phyloP scores from a whole-genome alignment of 2,888 invertebrate species.

The Conops quadrifasciatus region DNA sequence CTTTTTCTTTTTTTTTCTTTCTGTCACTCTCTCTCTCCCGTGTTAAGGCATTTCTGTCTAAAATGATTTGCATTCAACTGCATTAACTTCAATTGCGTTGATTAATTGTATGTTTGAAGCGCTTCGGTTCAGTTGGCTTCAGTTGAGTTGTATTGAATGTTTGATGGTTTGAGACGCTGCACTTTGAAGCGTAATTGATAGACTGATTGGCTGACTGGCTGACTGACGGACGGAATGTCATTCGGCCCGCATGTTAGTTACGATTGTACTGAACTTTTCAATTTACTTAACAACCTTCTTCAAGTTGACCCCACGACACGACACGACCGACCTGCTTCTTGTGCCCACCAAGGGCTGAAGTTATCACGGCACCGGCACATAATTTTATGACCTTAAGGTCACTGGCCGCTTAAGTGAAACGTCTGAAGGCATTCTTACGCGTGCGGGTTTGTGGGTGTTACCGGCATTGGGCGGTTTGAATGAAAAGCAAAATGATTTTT shows the following conservation, averaged over 20 bases:
- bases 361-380: conserved; percentile 36
- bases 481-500: too few relatives aligned
- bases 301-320: background rate
- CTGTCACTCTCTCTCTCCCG: too few relatives aligned
- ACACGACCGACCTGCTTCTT: too few relatives aligned
- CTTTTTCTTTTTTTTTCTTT: background rate
- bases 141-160: background rate
- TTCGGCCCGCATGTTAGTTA: background rate
- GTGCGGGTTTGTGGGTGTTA: too few relatives aligned
- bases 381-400: conserved; percentile 39
- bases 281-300: background rate
- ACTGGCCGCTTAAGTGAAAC: background rate
- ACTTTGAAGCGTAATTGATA: background rate
- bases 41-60: background rate
- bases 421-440: background rate
- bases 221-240: background rate
- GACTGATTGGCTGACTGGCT: background rate
- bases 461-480: too few relatives aligned
- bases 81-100: conserved; percentile 7
- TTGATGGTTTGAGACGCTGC: background rate
- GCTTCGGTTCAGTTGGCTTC: background rate
- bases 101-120: conserved; percentile 17
- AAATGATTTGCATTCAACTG: conserved; percentile 6
- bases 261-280: background rate
- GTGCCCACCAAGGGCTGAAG: too few relatives aligned